Evolutionary conservation across 1,140 invertebrate genomes (phyloP).

Genomic region (Brevipalpus yothersi): DNA sequence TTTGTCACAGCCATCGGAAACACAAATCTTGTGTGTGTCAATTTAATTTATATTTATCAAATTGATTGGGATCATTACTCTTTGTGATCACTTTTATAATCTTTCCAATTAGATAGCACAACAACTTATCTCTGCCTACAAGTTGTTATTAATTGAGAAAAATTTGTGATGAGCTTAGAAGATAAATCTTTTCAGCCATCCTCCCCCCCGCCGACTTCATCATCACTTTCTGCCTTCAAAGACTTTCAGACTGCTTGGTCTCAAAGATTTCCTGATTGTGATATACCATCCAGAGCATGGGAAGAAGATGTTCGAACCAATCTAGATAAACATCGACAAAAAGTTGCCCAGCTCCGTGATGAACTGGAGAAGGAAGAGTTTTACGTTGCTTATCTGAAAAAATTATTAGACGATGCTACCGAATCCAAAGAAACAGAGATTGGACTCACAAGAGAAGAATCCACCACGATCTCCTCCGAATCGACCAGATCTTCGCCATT

Average conservation of each 20-base stretch:
- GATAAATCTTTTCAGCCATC: not conserved
- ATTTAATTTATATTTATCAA: too few relatives aligned
- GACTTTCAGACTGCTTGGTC: constrained; percentile 67
- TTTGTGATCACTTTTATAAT: too few relatives aligned
- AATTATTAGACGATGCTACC: constrained; percentile 50
- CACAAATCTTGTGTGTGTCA: too few relatives aligned
- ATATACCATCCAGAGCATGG: constrained; percentile 52
- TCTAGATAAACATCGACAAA: constrained; percentile 54
- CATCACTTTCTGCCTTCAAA: constrained; percentile 32
- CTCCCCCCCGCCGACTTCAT: not conserved
- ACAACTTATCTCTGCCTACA: too few relatives aligned
- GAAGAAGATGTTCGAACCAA: constrained; percentile 67
- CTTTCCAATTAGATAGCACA: too few relatives aligned
- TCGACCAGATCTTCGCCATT: not conserved
- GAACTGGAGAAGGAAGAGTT: constrained; percentile 67
- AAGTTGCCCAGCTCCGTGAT: constrained; percentile 43
- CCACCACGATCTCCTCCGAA: not conserved
- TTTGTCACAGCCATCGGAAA: too few relatives aligned
- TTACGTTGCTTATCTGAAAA: constrained; percentile 64
- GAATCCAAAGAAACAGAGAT: constrained; percentile 17
- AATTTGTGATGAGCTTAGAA: too few relatives aligned
- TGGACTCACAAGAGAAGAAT: not conserved
- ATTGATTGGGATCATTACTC: too few relatives aligned
- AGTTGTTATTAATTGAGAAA: too few relatives aligned
- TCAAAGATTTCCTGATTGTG: constrained; percentile 60